Evolutionary conservation across 2,113 vertebrate genomes (phyloP), one percentile per base, ranked within the genome.

Genomic region (Etia nguti): DNA sequence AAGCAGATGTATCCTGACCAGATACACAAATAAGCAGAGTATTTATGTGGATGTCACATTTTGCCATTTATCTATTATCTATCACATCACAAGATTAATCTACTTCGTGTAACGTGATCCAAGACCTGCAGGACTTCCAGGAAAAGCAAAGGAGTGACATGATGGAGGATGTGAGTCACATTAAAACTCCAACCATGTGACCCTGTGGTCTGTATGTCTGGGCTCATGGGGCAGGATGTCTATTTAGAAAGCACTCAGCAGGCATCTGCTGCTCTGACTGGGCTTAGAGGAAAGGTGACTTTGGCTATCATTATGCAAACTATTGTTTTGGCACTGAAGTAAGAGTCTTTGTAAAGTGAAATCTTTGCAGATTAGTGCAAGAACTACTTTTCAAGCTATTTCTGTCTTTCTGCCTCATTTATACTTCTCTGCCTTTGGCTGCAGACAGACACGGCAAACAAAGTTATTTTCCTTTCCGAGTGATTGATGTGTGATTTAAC

Each of bases 81-180:
- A 70, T 18, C 52, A 26, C 7, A 77, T 13, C 4, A n/a, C 18
- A 46, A 81, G n/a, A 38, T 29, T 10, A 62, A 57, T 34, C 22
- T 29, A 16, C 79, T 86, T 80, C 26, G 6, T 75, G 81, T 81
- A 65, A 81, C 2, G 8, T 54, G 62, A 90, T 12, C 70, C 56
- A 10, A 13, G 31, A 20, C 34, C 34, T 38, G 34, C 62, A 79
- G n/a, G 43, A 85, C 26, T 43, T 80, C 26, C 26, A 80, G 82
- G 34, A 68, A 60, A 41, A 80, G 75, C 4, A 2, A 43, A 55
- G 81, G 20, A 75, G 73, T 50, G 80, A 83, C 87, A 79, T 4
- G 5, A 80, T 86, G 90, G 89, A 93, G 82, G 84, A 90, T 84
- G 84, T 93, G 92, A 93, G 90, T 94, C 92, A 94, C 80, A 22